Evolutionary conservation across 1,140 invertebrate genomes (phyloP).

Genomic region (Eciton burchellii): DNA sequence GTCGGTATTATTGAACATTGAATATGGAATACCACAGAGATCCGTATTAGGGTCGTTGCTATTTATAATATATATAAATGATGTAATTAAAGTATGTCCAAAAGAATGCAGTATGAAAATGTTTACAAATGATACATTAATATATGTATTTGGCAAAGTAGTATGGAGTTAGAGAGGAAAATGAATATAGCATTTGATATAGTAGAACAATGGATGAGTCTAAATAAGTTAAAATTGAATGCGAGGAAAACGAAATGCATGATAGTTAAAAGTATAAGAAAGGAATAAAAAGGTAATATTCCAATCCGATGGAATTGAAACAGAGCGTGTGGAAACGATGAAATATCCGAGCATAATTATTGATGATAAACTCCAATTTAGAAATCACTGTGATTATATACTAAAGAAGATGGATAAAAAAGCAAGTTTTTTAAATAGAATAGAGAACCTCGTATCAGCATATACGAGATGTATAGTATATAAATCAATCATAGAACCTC

Average conservation of each 20-base stretch:
- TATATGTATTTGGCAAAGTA: conserved; percentile 36
- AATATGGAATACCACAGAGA: background rate
- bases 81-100: conserved; percentile 2
- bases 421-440: conserved; percentile 56
- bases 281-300: background rate
- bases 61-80: background rate
- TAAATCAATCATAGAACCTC: conserved; percentile 60
- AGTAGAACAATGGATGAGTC: background rate
- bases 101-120: conserved; percentile 44
- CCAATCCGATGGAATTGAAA: conserved; percentile 12
- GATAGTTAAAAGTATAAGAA: conserved; percentile 37
- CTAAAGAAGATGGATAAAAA: conserved; percentile 59
- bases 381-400: no score
- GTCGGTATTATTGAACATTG: no score
- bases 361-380: no score
- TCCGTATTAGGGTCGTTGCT: background rate
- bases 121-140: conserved; percentile 66
- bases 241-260: conserved; percentile 60
- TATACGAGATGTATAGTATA: conserved; percentile 47
- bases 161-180: background rate
- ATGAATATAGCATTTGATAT: background rate
- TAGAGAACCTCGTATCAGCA: conserved; percentile 23
- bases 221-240: background rate
- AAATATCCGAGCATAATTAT: no score
- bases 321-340: no score